Base-by-base conservation (phyloP, 2,888 invertebrate species). In the Parnassius mnemosyne region DNA sequence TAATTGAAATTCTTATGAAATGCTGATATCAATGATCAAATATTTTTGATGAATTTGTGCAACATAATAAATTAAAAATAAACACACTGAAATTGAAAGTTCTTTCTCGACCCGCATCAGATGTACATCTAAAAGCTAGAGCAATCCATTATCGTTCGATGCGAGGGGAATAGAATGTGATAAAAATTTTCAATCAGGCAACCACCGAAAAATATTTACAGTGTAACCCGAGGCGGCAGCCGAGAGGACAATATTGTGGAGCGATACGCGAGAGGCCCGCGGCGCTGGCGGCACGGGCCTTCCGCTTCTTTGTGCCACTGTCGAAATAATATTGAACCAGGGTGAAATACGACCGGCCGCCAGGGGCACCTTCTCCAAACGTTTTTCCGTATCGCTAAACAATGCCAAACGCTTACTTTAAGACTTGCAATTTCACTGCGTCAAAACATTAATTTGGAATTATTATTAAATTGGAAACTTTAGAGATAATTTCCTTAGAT, bases 311-410 rank as follows among this genome's bases (percentile, higher is more conserved):
- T 88, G 88, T 88, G 80, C 79, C 79, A 79, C 85, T 82, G 85
- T 84, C 89, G 87, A 90, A 89, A 89, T 90, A 89, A 89, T 90
- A 90, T 89, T 86, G 89, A 89, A 87, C 89, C 80, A 72, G 83
- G 83, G 82, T 89, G 85, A 89, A 89, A 90, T 91, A 91, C 88
- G 89, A 85, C 82, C 85, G 80, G 80, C 83, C 84, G 80, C 81
- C 68, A 64, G 84, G 85, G 84, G 83, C 78, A 80, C 79, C 83
- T 81, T 81, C 81, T 81, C 79, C 81, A 87, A 87, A 81, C 83
- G 83, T 85, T 89, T 90, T 89, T 87, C 88, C 87, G 84, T 84
- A 77, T 79, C 83, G 70, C 80, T 80, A 85, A 87, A 89, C 87
- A 89, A 87, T 83, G 77, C 79, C 83, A 74, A 79, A 74, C 81